Base-by-base conservation (phyloP, 2,888 invertebrate species). In the Tachystola acroxantha region DNA sequence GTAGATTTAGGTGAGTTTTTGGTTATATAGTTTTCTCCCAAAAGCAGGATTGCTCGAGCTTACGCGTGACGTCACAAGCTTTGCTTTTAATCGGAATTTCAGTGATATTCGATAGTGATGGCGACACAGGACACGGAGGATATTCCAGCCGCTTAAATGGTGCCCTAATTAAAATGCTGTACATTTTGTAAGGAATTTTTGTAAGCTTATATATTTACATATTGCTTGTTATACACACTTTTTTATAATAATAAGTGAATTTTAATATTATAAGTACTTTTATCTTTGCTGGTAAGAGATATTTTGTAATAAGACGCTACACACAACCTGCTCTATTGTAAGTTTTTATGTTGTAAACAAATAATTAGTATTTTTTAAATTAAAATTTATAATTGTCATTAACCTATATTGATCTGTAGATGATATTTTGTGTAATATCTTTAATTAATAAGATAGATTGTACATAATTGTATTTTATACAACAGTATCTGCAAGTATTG, bases 11-110 rank as follows among this genome's bases (percentile, higher is more conserved):
- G 46, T 48, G 33, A 44, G 42, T 49, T 50, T 42, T 16, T 16
- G 45, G 46, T 56, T 50, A 49, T 38, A 45, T 44, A 38, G 47
- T 41, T 39, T 55, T 56, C 52, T 46, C 44, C 53, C 55, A 48
- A 54, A 49, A 56, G 43, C 71, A 72, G 67, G 66, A 51, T 39
- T 57, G 53, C 53, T 57, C 57, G 39, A 44, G 63, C 62, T 63
- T 60, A 45, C 39, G 43, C 42, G 51, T 42, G 49, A 45, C 44
- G 36, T 24, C 36, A 27, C 34, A 25, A 34, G 42, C 42, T 41
- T 48, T 44, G 45, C 43, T 48, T 48, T 29, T 7, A 33, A 36
- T 25, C 29, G 14, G 13, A 14, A 4, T 29, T 10, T 10, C n/a
- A 25, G 25, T 25, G 25, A n/a, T 2, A 2, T 20, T 7, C 20